phyloP scores from a whole-genome alignment of 2,113 vertebrate species.

The Syngnathus scovelli region DNA sequence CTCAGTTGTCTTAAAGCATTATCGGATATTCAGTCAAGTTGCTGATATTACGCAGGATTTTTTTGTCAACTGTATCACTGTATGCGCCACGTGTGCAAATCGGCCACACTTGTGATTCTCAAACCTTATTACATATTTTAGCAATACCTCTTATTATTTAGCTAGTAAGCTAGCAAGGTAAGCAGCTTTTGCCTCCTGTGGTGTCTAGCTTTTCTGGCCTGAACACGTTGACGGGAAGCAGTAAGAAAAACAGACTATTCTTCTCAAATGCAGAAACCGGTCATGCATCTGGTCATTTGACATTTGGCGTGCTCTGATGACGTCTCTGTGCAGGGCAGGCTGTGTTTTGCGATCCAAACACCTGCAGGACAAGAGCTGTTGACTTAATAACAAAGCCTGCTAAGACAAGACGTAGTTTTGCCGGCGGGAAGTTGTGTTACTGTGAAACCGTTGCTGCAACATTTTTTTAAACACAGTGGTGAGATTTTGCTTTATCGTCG shows the following conservation, averaged over 20 bases:
- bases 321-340: conserved; percentile 31
- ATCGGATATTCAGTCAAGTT: too few relatives aligned
- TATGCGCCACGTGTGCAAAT: too few relatives aligned
- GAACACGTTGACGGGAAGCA: not conserved
- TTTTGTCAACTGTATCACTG: too few relatives aligned
- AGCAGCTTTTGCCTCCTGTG: not conserved
- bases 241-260: not conserved
- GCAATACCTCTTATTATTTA: too few relatives aligned
- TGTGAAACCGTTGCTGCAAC: not conserved
- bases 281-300: conserved; percentile 36
- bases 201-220: not conserved
- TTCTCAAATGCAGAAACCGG: conserved; percentile 28
- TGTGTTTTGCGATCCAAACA: conserved; percentile 52
- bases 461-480: not conserved
- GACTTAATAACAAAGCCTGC: conserved; percentile 39
- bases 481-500: not conserved
- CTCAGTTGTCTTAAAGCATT: too few relatives aligned
- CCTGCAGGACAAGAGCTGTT: conserved; percentile 50
- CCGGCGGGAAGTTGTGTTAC: conserved; percentile 13
- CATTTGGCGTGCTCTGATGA: conserved; percentile 42
- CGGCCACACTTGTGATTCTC: too few relatives aligned
- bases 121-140: too few relatives aligned
- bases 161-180: too few relatives aligned
- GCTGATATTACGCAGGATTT: too few relatives aligned
- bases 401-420: conserved; percentile 25